Evolutionary conservation across 2,797 vertebrate species (phyloP).

Genomic region (Enteromius argenteus): DNA sequence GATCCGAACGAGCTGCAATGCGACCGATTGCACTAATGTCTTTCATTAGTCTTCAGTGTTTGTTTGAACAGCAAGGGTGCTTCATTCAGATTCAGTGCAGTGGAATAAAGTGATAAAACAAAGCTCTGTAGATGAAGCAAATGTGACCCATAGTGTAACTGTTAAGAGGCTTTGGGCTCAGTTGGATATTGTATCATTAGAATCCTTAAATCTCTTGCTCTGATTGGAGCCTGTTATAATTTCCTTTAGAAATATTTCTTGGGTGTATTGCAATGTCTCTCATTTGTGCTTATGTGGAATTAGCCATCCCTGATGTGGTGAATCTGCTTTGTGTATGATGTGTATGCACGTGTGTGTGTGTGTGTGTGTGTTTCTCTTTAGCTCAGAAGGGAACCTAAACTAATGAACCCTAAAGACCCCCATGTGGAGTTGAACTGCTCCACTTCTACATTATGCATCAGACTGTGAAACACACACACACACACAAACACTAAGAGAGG

Average conservation of each 20-base stretch:
- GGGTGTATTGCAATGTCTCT: neutral
- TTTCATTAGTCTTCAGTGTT: conserved; percentile 50
- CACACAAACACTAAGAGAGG: neutral
- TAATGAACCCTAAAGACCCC: conserved; percentile 39
- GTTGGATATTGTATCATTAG: conserved; percentile 34
- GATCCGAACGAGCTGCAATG: conserved; percentile 28
- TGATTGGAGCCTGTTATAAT: conserved; percentile 5
- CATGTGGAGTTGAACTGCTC: conserved; percentile 33
- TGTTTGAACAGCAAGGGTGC: conserved; percentile 25
- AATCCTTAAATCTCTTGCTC: conserved; percentile 8
- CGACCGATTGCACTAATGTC: conserved; percentile 6
- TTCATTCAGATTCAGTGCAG: conserved; percentile 33
- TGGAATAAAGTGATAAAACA: conserved; percentile 40
- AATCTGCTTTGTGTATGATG: neutral
- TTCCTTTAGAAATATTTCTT: conserved; percentile 2
- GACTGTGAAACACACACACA: conserved; percentile 25
- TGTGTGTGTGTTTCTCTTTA: conserved; percentile 37
- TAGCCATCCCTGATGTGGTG: conserved; percentile 30
- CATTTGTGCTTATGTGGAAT: conserved; percentile 6
- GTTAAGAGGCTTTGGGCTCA: conserved; percentile 30
- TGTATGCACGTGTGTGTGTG: conserved; percentile 10
- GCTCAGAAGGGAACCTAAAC: conserved; percentile 49
- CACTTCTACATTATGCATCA: conserved; percentile 52
- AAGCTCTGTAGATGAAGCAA: conserved; percentile 27
- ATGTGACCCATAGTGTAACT: conserved; percentile 33